Base-by-base conservation (phyloP, 2,888 invertebrate species). In the Spisula subtruncata region DNA sequence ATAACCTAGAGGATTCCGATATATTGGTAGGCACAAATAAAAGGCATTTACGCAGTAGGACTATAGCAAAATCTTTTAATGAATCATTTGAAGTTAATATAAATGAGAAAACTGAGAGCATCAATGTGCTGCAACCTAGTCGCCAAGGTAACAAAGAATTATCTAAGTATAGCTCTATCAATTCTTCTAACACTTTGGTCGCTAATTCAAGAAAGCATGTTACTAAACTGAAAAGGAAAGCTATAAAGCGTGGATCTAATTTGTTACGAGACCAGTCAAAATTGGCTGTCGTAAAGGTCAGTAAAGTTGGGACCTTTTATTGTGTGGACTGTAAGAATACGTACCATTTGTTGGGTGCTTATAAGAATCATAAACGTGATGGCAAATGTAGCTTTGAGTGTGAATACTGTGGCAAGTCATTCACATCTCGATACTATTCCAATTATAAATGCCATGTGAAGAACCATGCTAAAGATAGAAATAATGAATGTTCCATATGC, bases 301-400 rank as follows among this genome's bases (percentile, higher is more conserved):
- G 71, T 71, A 71, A 25, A 46, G 83, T 66, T 14, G 83, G 83
- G 25, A 25, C 51, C 51, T 92, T 88, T 87, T 82, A 89, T 75
- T 93, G 93, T 79, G 80, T 51, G 12, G 91, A 89, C 16, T 93
- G 93, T 82, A 80, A 90, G 35, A 56, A 86, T 12, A 90, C 88
- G 16, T 93, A 91, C 54, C 85, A 82, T 56, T 85, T 89, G 29
- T 32, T 86, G 8, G 88, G 85, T 46, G 86, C 89, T 12, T 90
- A 83, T 54, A 89, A 91, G 29, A 92, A 90, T 8, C 92, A 93
- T 82, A 88, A 90, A 81, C 84, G 54, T 54, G 84, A 93, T 80
- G 93, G 89, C 6, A 90, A 86, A 84, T 92, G 93, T 79, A 83
- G 71, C 18, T 91, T 91, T 89, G 81, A 87, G 1, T 93, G 93